Base-by-base conservation (phyloP, 92 coral and sea anemone species). In the Parazoanthus swiftii region DNA sequence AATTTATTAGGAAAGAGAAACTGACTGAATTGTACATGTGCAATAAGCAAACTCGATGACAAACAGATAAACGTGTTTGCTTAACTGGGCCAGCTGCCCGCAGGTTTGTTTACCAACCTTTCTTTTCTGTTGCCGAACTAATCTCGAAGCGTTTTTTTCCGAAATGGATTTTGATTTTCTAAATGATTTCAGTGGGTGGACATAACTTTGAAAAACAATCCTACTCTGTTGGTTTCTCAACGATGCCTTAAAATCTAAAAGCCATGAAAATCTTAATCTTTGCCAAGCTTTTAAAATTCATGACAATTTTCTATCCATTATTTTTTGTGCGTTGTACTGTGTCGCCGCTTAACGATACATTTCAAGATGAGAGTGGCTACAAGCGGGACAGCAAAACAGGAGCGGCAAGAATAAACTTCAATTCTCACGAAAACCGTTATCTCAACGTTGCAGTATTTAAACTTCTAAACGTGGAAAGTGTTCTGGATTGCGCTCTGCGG, bases 101-200 rank as follows among this genome's bases (percentile, higher is more conserved):
- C 5, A 13, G 1, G 3, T 0, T 39, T 76, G 80, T 76, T 76
- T 76, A 23, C 29, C 46, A 76, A 21, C n/a, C 9, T 3, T 76
- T n/a, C 79, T 75, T 39, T 39, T 21, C 80, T 76, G 43, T 18
- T 76, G 29, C 80, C 80, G 80, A 42, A 76, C 25, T 7, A 20
- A 50, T 54, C 51, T 39, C 54, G 51, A 76, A 29, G 33, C 0
- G 33, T 18, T 20, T 76, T 76, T 42, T 76, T 76, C 51, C 35
- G 46, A 76, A 76, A 37, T 76, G 54, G 46, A 36, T 76, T 76
- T 76, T 76, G 80, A 76, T 76, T 76, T 21, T 76, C 80, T 37
- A 76, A 76, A 39, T 76, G 25, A 23, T 11, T 74, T 76, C 4
- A 29, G 33, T 29, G 11, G 51, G 80, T 39, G n/a, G 80, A 76